Conservation (phyloP, 2,797 vertebrate species). For the Hippoglossus hippoglossus region DNA sequence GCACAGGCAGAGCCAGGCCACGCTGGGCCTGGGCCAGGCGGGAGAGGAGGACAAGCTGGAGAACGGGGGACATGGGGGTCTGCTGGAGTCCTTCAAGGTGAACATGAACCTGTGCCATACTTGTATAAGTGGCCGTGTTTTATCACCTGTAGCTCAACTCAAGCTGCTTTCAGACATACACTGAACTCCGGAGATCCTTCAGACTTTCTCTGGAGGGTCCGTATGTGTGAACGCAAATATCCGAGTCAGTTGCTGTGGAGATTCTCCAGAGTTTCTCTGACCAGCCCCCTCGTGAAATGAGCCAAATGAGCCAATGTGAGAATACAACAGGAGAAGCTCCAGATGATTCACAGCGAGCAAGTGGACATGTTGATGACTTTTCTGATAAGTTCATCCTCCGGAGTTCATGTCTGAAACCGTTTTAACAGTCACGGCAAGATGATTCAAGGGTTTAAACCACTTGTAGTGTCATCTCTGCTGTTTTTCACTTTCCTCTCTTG, state of each 20-base stretch:
- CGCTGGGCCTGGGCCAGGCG: slow-evolving; percentile 90
- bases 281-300: too few relatives aligned
- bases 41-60: slow-evolving; percentile 96
- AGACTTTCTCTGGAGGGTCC: too few relatives aligned
- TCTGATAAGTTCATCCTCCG: not conserved
- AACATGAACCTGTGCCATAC: slow-evolving; percentile 32
- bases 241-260: too few relatives aligned
- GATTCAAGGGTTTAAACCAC: slow-evolving; percentile 23
- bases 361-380: not conserved
- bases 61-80: slow-evolving; percentile 94
- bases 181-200: too few relatives aligned
- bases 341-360: too few relatives aligned
- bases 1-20: slow-evolving; percentile 92
- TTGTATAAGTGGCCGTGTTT: not conserved
- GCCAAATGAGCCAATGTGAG: too few relatives aligned
- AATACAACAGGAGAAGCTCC: too few relatives aligned
- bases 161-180: too few relatives aligned
- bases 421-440: slow-evolving; percentile 27
- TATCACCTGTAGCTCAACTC: not conserved
- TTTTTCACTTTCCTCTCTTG: not conserved
- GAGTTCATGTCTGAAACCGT: too few relatives aligned
- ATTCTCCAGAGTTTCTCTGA: too few relatives aligned
- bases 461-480: not conserved
- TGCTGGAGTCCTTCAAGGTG: slow-evolving; percentile 99
- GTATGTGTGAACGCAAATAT: too few relatives aligned